Base-by-base conservation (phyloP, 2,888 invertebrate genomes). In the Choristoneura rosaceana region DNA sequence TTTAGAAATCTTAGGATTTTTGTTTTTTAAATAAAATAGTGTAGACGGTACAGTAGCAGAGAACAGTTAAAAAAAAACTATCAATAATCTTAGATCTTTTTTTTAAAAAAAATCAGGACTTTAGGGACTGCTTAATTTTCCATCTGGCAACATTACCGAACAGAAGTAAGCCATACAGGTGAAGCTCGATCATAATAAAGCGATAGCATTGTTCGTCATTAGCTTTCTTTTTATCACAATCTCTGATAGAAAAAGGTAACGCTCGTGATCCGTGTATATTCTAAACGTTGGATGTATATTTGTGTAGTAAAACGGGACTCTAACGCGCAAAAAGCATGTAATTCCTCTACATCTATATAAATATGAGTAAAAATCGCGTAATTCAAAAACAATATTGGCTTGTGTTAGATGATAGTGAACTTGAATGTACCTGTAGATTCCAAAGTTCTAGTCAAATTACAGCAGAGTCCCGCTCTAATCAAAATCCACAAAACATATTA, bases 401-500 rank as follows among this genome's bases (percentile, higher is more conserved):
- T 55, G 25, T 55, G 55, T 55, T 25, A 55, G 55, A 25, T 55
- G 55, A 55, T 55, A 55, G 55, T 55, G 55, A 55, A 55, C 55
- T 55, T 55, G 55, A 55, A 55, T 55, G 55, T 55, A 55, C 55
- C 55, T 55, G 55, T 25, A 25, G 10, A 43, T 43, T 55, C 55
- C 55, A 55, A 55, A 55, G 17, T 55, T 55, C 55, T 25, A 55
- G 55, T 55, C 55, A 55, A 55, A 55, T 55, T 55, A 55, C 55
- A 55, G 55, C 55, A 55, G 55, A 55, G 55, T 55, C 55, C 55
- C 55, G 55, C 55, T 55, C 55, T 55, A 55, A 25, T 17, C 55
- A 55, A 55, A 55, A 55, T 55, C 55, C 55, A 55, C 25, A 55
- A 55, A 55, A 55, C 55, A 55, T 55, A 55, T 55, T 55, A 55